Conservation (phyloP, 2,797 vertebrate species). For the Pangasius larnaudii region DNA sequence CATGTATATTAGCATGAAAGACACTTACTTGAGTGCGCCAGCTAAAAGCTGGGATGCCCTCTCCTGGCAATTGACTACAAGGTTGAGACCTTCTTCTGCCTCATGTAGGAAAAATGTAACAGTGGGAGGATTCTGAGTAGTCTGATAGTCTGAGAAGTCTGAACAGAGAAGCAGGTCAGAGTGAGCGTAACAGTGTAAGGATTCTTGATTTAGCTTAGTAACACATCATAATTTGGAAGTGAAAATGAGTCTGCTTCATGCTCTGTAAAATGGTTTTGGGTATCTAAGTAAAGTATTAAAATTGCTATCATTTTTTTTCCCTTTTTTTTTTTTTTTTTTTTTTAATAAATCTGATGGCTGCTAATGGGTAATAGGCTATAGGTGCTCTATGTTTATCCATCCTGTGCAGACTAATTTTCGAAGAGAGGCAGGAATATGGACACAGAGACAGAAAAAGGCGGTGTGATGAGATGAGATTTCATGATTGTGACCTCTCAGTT, state of each 20-base stretch:
- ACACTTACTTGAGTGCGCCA: neutral
- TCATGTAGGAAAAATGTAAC: neutral
- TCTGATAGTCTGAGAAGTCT: neutral
- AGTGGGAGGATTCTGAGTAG: neutral
- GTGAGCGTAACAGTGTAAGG: neutral
- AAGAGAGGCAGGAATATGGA: conserved; percentile 14
- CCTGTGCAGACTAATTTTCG: conserved; percentile 23
- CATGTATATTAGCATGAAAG: neutral
- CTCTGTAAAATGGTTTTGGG: neutral
- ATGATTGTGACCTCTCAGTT: conserved; percentile 66
- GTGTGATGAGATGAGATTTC: conserved; percentile 48
- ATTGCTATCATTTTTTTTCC: neutral
- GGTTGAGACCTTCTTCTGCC: neutral
- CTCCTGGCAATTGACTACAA: neutral
- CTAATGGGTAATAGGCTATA: conserved; percentile 26
- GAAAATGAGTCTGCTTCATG: neutral
- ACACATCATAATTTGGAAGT: neutral
- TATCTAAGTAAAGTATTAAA: conserved; percentile 14
- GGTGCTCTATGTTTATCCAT: conserved; percentile 16
- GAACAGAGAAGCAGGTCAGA: neutral
- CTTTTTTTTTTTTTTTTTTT: neutral
- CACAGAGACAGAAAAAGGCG: conserved; percentile 21
- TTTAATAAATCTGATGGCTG: conserved; percentile 3
- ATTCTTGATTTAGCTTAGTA: neutral
- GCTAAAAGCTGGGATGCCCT: neutral